Base-by-base conservation (phyloP, 2,797 vertebrate species). In the Acipenser oxyrinchus region DNA sequence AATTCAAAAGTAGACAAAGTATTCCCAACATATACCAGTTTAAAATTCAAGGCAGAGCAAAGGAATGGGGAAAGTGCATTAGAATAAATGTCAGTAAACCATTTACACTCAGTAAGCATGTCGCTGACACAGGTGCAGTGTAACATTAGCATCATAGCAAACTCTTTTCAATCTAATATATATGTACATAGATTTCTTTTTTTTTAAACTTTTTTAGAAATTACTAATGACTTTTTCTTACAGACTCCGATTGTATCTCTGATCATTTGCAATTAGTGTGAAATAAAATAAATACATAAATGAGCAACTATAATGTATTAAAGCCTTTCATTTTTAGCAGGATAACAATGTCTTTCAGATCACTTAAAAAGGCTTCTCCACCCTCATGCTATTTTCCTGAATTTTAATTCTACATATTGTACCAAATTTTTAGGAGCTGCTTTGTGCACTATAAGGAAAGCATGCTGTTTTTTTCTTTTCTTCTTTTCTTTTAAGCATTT, bases 351-450 rank as follows among this genome's bases (percentile, higher is more conserved):
- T 60, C 15, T 63, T 62, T 70, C 65, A 49, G 12, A 67, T 48
- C n/a, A 57, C 55, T 62, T 62, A 37, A 81, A 60, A 76, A 79
- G 58, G 73, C 65, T 53, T 69, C 83, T 73, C 77, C 70, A 74
- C 76, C 82, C 67, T 76, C 76, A 74, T 76, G 72, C 75, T 68
- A 71, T 75, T 82, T 77, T 71, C 79, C 83, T 86, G 83, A 80
- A 87, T 86, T 77, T 82, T 74, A 86, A 87, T 87, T 83, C 74
- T 72, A 78, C 81, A 84, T 84, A 37, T 37, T 37, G 86, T 75
- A 80, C 85, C 84, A 88, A 88, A 82, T 87, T 77, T 80, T 90
- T 89, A 86, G 81, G 82, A 87, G 83, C 83, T 84, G 82, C 84
- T 88, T 89, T 87, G 84, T 88, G 72, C 77, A 70, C 78, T 82